Evolutionary conservation across 2,797 vertebrate genomes (phyloP).

Genomic region (Hippoglossus hippoglossus): DNA sequence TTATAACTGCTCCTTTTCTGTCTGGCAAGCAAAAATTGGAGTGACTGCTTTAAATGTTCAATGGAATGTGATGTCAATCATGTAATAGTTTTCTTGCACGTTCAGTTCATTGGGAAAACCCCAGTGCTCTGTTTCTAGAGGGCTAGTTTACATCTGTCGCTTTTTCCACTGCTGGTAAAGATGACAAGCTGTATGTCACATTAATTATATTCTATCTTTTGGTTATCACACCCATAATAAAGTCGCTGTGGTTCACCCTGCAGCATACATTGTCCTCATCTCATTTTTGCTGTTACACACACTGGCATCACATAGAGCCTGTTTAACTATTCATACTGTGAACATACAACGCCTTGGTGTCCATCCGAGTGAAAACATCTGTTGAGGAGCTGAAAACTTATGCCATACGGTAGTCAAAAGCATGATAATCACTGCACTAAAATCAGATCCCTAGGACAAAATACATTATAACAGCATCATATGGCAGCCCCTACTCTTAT

Average conservation of each 20-base stretch:
- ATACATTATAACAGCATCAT: conserved; percentile 63
- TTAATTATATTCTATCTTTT: conserved; percentile 14
- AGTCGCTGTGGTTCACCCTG: conserved; percentile 16
- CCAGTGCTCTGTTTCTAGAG: conserved; percentile 12
- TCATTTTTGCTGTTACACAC: conserved; percentile 20
- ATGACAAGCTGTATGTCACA: conserved; percentile 38
- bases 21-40: conserved; percentile 52
- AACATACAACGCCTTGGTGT: conserved; percentile 23
- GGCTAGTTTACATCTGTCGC: conserved; percentile 44
- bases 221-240: conserved; percentile 44
- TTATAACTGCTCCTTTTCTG: conserved; percentile 60
- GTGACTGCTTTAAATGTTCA: conserved; percentile 50
- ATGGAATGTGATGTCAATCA: conserved; percentile 61
- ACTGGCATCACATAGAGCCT: conserved; percentile 6
- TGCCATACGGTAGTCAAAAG: conserved; percentile 64
- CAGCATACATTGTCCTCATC: conserved; percentile 16
- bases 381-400: conserved; percentile 49
- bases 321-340: conserved; percentile 6
- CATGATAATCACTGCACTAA: conserved; percentile 63
- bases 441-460: conserved; percentile 56
- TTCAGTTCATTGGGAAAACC: conserved; percentile 22
- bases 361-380: conserved; percentile 44
- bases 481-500: conserved; percentile 53
- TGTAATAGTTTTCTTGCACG: conserved; percentile 32
- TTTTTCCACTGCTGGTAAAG: conserved; percentile 28